These are phyloP conservation scores for Atta texana DNA, from an alignment of 1,140 invertebrate species.

Conservation along the genomic window DNA sequence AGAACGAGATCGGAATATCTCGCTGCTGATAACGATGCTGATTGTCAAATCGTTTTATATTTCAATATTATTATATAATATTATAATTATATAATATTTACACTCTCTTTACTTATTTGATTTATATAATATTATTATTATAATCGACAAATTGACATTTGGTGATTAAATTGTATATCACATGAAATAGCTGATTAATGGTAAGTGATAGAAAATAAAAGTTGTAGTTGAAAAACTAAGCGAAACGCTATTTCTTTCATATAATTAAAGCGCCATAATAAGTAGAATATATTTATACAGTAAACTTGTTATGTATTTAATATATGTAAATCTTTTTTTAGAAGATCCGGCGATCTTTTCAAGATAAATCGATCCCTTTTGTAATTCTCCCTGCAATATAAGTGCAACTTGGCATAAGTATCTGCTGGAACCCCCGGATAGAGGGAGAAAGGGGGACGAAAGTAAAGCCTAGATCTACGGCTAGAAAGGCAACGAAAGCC, in stretches of 20 bases:
- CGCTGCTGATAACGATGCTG: background rate
- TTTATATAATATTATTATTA: background rate
- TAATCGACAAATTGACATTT: background rate
- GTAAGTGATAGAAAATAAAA: background rate
- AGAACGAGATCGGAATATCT: background rate
- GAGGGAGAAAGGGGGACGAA: background rate
- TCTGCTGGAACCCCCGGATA: constrained; percentile 30
- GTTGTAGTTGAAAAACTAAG: background rate
- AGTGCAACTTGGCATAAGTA: constrained; percentile 70
- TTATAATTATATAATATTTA: constrained; percentile 2
- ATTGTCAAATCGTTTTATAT: constrained; percentile 18
- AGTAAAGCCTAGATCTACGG: constrained; percentile 67
- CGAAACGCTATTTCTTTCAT: background rate
- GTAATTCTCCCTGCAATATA: constrained; percentile 64
- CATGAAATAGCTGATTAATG: background rate
- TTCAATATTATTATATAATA: constrained; percentile 30
- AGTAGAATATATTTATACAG: background rate
- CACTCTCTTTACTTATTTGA: no score
- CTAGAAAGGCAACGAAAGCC: constrained; percentile 74
- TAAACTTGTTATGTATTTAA: constrained; percentile 12
- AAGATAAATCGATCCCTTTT: constrained; percentile 52
- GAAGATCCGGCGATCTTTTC: background rate
- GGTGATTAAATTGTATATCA: background rate
- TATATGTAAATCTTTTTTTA: constrained; percentile 5
- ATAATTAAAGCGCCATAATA: background rate